Base-by-base conservation (phyloP, 2,113 vertebrate species). In the Semicossyphus pulcher region DNA sequence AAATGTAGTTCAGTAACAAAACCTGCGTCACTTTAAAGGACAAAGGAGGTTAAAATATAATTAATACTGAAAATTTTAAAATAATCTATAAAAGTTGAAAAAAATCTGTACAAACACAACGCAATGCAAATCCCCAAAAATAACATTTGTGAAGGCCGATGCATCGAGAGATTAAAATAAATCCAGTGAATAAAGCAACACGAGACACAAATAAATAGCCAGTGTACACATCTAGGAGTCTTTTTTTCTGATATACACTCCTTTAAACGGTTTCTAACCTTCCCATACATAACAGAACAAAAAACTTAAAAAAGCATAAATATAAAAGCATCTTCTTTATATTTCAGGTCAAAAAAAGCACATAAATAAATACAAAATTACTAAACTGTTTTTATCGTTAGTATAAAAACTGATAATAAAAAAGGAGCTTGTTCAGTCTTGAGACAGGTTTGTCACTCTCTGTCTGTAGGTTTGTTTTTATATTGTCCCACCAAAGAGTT, bases 291-390 rank as follows among this genome's bases (percentile, higher is more conserved):
- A 89, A 81, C 62, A 77, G 72, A 84, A 77, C 41, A 71, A 70
- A 44, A 56, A 78, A 77, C 29, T n/a, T 3, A 48, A 70, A 83
- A 89, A 89, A 89, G 49, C 88, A 91, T 92, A 93, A 93, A 93
- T 93, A 93, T 90, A 91, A 91, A 91, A 90, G 64, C 85, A 88
- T 92, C 81, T 88, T 88, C 72, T 88, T 88, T 90, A 89, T 81
- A 88, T 86, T 88, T 84, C 68, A 84, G 81, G 65, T 89, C 74
- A 80, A 88, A 90, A 86, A 62, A 87, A 67, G 47, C 63, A 87
- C 83, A 87, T 93, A 91, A 94, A 94, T 94, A 94, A 94, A 93
- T 93, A 93, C 86, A 90, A 90, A 91, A 90, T 84, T 67, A 82
- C 81, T 85, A 83, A 92, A 89, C 59, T 51, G 80, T 89, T 86